phyloP scores from a whole-genome alignment of 2,888 invertebrate species.

The Phytoseiulus persimilis region DNA sequence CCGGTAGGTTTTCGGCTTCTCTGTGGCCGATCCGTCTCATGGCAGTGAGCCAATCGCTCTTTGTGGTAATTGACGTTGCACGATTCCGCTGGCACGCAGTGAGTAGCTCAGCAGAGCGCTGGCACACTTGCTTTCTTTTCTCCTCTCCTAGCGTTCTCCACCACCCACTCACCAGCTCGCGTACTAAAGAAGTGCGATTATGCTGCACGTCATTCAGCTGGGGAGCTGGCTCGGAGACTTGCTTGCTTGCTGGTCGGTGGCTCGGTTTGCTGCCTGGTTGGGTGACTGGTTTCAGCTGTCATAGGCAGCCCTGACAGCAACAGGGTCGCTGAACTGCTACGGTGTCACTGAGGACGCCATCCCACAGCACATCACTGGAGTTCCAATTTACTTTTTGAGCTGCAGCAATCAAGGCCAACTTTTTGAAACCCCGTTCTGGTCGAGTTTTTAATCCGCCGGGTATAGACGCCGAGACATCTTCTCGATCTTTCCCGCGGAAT shows the following conservation, averaged over 20 bases:
- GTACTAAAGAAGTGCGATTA: not conserved
- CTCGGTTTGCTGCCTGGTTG: not conserved
- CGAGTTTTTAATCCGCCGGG: no score
- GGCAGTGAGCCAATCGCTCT: not conserved
- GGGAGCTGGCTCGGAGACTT: not conserved
- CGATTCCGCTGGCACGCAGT: not conserved
- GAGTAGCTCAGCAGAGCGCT: not conserved
- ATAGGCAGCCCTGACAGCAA: not conserved
- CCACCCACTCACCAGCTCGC: not conserved
- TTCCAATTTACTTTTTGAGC: no score
- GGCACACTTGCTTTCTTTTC: not conserved
- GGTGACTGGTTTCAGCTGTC: not conserved
- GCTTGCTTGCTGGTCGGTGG: not conserved
- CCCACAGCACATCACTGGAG: no score
- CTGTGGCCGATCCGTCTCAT: not conserved
- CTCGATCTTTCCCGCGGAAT: no score
- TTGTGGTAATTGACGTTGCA: not conserved
- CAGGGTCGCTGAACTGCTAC: no score
- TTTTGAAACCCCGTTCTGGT: no score
- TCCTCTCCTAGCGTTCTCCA: not conserved
- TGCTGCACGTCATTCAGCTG: not conserved
- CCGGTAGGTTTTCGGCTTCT: no score
- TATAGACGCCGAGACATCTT: no score
- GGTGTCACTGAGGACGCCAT: no score
- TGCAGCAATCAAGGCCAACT: no score